These are phyloP conservation scores for Zonitis immaculata DNA, from an alignment of 2,888 invertebrate genomes.

Conservation along the genomic window DNA sequence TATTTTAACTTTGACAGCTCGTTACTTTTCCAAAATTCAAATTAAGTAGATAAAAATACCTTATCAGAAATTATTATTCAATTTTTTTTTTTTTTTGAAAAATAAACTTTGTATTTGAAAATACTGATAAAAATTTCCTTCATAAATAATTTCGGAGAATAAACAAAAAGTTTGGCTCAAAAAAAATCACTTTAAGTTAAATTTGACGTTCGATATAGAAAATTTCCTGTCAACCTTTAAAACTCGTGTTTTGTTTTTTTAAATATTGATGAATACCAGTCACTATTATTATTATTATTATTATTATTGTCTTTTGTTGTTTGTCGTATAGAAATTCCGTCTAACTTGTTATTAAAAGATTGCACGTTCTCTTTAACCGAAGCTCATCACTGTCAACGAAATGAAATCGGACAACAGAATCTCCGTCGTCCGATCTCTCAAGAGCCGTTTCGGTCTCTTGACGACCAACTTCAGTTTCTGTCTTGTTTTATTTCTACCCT, in stretches of 20 bases:
- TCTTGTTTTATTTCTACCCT: constrained; percentile 10
- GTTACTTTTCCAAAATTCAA: neutral
- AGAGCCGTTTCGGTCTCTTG: constrained; percentile 19
- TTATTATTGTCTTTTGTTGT: neutral
- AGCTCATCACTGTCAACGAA: constrained; percentile 29
- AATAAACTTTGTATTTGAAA: too few relatives aligned
- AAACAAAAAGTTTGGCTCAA: too few relatives aligned
- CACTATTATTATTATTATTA: neutral
- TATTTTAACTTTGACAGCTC: neutral
- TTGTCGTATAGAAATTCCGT: constrained; percentile 3
- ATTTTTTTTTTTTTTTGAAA: too few relatives aligned
- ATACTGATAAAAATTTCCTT: neutral
- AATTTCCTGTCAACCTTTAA: neutral
- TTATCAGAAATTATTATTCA: too few relatives aligned
- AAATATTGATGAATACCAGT: neutral
- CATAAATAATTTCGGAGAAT: neutral
- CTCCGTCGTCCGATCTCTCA: constrained; percentile 17
- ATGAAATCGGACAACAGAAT: constrained; percentile 13
- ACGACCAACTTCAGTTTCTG: constrained; percentile 17
- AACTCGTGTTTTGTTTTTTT: neutral
- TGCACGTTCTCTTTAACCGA: constrained; percentile 25
- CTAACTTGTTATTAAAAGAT: constrained; percentile 26
- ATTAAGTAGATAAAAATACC: neutral
- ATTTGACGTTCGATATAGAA: neutral
- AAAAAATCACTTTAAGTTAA: neutral